Conservation (phyloP, 35 echinoderm and acorn worm species). For the Stichopus chloronotus region DNA sequence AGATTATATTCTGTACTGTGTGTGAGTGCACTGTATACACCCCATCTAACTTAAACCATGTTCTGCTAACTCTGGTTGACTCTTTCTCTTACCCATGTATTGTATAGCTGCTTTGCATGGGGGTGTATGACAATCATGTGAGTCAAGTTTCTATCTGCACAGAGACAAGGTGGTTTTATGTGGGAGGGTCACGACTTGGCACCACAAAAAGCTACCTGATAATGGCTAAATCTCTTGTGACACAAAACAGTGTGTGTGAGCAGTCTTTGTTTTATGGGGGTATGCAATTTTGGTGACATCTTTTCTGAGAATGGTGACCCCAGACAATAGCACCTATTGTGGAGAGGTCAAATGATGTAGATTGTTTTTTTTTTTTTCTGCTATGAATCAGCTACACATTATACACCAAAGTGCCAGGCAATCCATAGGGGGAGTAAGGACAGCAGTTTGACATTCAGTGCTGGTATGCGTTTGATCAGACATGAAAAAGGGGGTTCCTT, state of each 20-base stretch:
- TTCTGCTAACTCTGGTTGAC: no score
- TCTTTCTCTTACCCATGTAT: no score
- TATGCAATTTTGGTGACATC: not conserved
- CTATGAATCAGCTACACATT: no score
- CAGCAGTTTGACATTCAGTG: no score
- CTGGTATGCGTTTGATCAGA: no score
- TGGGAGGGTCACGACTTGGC: not conserved
- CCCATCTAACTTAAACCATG: no score
- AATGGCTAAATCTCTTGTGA: not conserved
- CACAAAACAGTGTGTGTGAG: not conserved
- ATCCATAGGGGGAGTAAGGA: no score
- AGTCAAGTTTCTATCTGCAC: not conserved
- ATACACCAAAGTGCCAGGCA: no score
- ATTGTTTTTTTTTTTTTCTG: not conserved
- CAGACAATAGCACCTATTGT: not conserved
- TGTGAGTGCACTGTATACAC: no score
- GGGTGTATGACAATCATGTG: not conserved
- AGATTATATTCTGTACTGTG: no score
- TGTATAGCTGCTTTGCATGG: no score
- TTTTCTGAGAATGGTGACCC: not conserved
- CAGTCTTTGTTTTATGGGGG: not conserved
- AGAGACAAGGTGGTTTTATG: not conserved
- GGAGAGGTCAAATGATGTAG: not conserved
- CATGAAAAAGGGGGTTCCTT: no score
- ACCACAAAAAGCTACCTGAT: not conserved